Evolutionary conservation across 2,888 invertebrate species (phyloP), one percentile per base, ranked within the genome.

Genomic region (Neoaliturus tenellus): DNA sequence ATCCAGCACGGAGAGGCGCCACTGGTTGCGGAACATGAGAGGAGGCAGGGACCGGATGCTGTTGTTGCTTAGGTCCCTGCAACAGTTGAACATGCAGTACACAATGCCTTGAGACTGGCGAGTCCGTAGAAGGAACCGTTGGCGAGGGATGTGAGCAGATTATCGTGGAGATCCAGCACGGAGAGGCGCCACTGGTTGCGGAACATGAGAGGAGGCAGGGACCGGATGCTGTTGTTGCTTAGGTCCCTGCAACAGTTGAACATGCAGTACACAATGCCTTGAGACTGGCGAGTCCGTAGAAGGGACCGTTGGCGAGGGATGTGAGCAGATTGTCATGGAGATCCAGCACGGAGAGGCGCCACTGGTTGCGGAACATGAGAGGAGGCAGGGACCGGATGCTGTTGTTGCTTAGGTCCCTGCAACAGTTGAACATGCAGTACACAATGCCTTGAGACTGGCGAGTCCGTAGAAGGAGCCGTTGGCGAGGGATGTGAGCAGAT

Each of bases 41-140:
- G 89, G 89, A 3, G 89, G 89, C 28, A 91, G 85, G 1, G 85
- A 71, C 8, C 86, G 85, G n/a, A 91, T 89, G 4, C 88, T 88
- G 87, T 91, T 91, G 85, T 90, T 90, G 82, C 89, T 90, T 39
- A 91, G 85, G 85, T 91, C 91, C 73, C 91, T 91, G 87, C 44
- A 88, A 88, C 71, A 69, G 10, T 35, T 35, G 20, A 12, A 69
- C n/a, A 69, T 69, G 31, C 69, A 25, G 35, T 25, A 8, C 39
- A 91, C 91, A 91, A 85, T 41, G 89, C 89, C 14, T 88, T 87
- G n/a, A 90, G 83, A 81, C 86, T 88, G 28, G 88, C 85, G 28
- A 90, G 87, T 14, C 90, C 89, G 25, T 87, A 86, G 39, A 39
- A 39, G 39, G 39, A 39, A 8, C 39, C 39, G 39, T 39, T 89